Evolutionary conservation across 2,113 vertebrate species (phyloP), one percentile per base, ranked within the genome.

Genomic region (Coturnix japonica): DNA sequence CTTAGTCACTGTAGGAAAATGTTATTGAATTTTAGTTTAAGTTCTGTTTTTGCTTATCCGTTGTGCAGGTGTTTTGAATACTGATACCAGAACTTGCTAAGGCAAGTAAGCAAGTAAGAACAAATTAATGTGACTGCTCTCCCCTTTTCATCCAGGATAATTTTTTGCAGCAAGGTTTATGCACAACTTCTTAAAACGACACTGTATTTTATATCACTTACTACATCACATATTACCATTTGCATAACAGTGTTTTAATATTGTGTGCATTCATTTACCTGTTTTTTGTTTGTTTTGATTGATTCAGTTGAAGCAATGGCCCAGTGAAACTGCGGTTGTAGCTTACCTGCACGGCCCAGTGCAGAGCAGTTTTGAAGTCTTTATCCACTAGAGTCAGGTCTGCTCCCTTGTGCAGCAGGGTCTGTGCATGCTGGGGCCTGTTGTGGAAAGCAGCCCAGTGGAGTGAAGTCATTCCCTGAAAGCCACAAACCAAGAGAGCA

Each of bases 401-500:
- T 35, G 98, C 98, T 82, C 98, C 98, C 66, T 97, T 98, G 91
- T 98, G 98, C 93, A 99, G 92, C 85, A 99, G 96, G 43, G 96
- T 97, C 90, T 98, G 98, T 8, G 97, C 97, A 33, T 99, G 98
- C 65, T 98, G 98, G 6, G 98, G 98, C 44, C 95, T 97, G 94
- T 98, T 98, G 92, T 99, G 98, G 95, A 99, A 99, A 11, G 98
- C 98, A 31, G 98, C 98, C 98, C 98, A 99, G 83, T 99, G 98
- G 33, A 99, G 98, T 4, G 98, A 97, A 5, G 98, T 98, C 98
- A 99, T 98, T 49, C 98, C 98, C 98, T 99, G 89, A n/a, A 94
- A 96, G 78, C 4, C 91, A 96, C 51, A 94, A 89, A 67, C 21
- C 46, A 69, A 6, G 37, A 67, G 30, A 57, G 5, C 31, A 67